Evolutionary conservation across 2,797 vertebrate genomes (phyloP).

Genomic region (Scarus forsteni): DNA sequence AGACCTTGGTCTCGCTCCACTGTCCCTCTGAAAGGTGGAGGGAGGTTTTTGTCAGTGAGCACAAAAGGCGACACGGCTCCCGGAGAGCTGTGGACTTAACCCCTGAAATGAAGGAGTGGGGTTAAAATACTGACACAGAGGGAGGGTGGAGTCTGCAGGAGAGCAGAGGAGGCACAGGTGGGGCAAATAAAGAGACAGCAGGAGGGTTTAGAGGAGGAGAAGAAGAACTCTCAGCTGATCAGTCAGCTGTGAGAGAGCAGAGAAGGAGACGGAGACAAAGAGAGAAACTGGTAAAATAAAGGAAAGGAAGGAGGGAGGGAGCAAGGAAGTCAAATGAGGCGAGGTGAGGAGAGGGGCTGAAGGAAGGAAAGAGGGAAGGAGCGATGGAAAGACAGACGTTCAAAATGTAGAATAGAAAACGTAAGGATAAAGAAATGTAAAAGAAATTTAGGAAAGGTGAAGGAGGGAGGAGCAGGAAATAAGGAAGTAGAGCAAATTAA

Average conservation of each 20-base stretch:
- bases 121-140: too few relatives aligned
- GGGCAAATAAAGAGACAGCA: slow-evolving; percentile 46
- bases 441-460: not conserved
- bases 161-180: slow-evolving; percentile 34
- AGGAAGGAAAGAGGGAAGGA: too few relatives aligned
- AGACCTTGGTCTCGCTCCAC: slow-evolving; percentile 37
- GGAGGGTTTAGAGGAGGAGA: slow-evolving; percentile 33
- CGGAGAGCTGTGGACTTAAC: slow-evolving; percentile 60
- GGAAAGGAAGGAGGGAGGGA: not conserved
- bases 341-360: too few relatives aligned
- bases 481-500: not conserved
- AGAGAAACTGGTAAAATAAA: rapidly evolving
- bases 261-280: rapidly evolving
- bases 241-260: slow-evolving; percentile 41
- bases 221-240: slow-evolving; percentile 52
- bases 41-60: slow-evolving; percentile 36
- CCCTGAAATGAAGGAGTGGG: not conserved
- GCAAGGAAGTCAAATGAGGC: not conserved
- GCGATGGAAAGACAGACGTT: too few relatives aligned
- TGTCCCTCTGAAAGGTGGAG: slow-evolving; percentile 27
- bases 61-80: slow-evolving; percentile 57
- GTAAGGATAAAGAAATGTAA: rapidly evolving
- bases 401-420: not conserved
- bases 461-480: too few relatives aligned
- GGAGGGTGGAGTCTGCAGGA: not conserved